A percentile compares a stretch with the other conserved stretches of the same genome.
Evolutionary conservation across 1,140 invertebrate species (phyloP).

Genomic region (Zaprionus kolodkinae): DNA sequence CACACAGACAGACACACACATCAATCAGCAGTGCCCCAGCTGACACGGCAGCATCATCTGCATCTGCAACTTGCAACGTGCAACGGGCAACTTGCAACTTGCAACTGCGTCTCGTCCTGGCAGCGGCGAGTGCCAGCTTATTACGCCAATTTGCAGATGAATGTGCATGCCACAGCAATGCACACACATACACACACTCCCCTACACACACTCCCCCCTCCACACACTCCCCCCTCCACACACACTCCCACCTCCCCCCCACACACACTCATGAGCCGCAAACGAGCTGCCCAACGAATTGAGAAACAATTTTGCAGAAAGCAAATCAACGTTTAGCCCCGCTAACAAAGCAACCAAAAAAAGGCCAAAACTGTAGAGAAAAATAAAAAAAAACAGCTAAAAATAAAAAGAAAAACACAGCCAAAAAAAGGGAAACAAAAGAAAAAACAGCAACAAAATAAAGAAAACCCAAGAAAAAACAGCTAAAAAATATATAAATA

Average conservation of each 20-base stretch:
- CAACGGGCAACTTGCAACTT: neutral
- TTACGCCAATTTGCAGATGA: conserved; percentile 63
- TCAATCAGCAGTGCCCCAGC: conserved; percentile 30
- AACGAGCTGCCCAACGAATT: conserved; percentile 59
- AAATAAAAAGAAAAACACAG: neutral
- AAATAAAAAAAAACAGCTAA: conserved; percentile 32
- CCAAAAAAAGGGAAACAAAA: neutral
- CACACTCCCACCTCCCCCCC: conserved; percentile 1
- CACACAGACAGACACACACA: neutral
- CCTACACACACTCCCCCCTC: conserved; percentile 1
- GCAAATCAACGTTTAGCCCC: conserved; percentile 74
- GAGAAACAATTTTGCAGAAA: conserved; percentile 74
- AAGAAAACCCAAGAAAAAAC: too few species aligned
- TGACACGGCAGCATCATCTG: conserved; percentile 15
- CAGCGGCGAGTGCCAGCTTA: conserved; percentile 42
- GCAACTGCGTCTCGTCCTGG: neutral
- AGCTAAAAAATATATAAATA: neutral
- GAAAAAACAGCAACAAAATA: conserved; percentile 35
- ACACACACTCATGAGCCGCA: conserved; percentile 25
- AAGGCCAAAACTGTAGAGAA: neutral
- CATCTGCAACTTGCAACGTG: conserved; percentile 13
- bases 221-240: neutral
- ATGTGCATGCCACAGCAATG: conserved; percentile 17
- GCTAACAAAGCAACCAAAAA: conserved; percentile 9
- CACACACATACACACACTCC: conserved; percentile 9